Base-by-base conservation (phyloP, 2,888 invertebrate genomes). In the Electrophaes corylata region DNA sequence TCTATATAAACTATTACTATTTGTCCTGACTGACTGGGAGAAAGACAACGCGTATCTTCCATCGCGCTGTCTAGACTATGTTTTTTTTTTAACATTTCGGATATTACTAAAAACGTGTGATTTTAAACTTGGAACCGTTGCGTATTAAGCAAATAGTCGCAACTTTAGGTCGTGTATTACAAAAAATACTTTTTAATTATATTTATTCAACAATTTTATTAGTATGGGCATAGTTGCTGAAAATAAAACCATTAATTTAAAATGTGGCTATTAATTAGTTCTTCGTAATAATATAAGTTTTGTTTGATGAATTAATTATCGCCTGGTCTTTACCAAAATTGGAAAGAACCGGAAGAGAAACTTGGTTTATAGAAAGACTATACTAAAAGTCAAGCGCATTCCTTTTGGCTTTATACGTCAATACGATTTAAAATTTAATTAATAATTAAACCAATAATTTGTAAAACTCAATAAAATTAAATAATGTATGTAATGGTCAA, bases 221-320 rank as follows among this genome's bases (percentile, higher is more conserved):
- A 48, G 48, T 47, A 60, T 37, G 37, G 20, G 43, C 49, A 57
- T 50, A 43, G 49, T 53, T 46, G 49, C 18, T 29, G 35, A 43
- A 39, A 49, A 56, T 53, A 53, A 60, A 59, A 53, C 46, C 45
- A 53, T 60, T 48, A 41, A 50, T 52, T 29, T 44, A 55, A 49
- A 53, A 56, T 29, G 40, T 52, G 49, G 31, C 39, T 35, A 57
- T 51, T 56, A 52, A 60, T 52, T 57, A 57, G 48, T 49, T 41
- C 19, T n/a, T 23, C 18, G 45, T 44, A 41, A 12, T 35, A 16
- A 44, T 49, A 49, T 8, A 29, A 10, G 37, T 49, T 29, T 45
- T 54, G 48, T 45, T 50, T 40, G 40, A 12, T 29, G 39, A 54
- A 45, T 50, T 49, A 10, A 49, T 49, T 54, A 54, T 33, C 47